Evolutionary conservation across 2,888 invertebrate genomes (phyloP).

Genomic region (Alcis repandata): DNA sequence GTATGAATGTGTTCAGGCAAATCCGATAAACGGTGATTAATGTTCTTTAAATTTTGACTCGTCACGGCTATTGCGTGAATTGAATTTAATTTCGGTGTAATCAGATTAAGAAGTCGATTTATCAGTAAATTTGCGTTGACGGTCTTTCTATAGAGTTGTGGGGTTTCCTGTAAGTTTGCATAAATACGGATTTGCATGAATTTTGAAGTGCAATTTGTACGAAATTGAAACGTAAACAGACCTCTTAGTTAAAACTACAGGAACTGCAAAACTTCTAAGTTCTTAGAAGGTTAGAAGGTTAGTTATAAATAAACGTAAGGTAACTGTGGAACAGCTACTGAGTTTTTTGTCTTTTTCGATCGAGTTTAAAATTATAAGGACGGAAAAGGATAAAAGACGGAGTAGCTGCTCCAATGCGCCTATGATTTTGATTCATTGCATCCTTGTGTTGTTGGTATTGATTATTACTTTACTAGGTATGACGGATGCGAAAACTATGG

Average conservation of each 20-base stretch:
- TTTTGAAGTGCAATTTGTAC: neutral
- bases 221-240: neutral
- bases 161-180: slow-evolving; percentile 23
- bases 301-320: no score
- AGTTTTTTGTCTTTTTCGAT: no score
- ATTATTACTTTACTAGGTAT: no score
- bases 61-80: slow-evolving; percentile 28
- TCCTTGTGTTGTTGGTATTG: no score
- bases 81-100: slow-evolving; percentile 22
- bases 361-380: no score
- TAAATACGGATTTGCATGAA: slow-evolving; percentile 10
- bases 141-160: slow-evolving; percentile 4
- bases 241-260: neutral
- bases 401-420: no score
- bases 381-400: no score
- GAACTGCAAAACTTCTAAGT: neutral
- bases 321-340: no score
- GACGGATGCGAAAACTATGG: no score
- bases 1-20: slow-evolving; percentile 29
- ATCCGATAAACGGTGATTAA: slow-evolving; percentile 40
- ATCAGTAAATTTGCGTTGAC: slow-evolving; percentile 25
- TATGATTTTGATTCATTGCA: no score
- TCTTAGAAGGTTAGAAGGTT: no score
- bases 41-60: slow-evolving; percentile 33
- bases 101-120: slow-evolving; percentile 31